phyloP scores from a whole-genome alignment of 2,888 invertebrate species.

The Ectemnius cavifrons region DNA sequence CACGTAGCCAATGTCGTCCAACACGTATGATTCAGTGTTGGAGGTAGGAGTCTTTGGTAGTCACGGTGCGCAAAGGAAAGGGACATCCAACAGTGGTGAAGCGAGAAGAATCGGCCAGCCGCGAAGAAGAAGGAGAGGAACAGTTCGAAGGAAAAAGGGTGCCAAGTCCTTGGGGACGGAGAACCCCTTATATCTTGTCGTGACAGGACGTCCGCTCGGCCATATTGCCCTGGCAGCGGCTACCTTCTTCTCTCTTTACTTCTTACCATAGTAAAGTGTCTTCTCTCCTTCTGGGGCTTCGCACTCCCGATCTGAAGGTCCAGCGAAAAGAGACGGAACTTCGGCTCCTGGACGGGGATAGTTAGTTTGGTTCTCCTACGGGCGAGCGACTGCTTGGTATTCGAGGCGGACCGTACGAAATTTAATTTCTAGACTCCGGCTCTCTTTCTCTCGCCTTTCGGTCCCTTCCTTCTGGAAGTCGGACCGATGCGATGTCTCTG shows the following conservation, averaged over 20 bases:
- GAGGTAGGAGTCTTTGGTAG: slow-evolving; percentile 34
- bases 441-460: too few species aligned
- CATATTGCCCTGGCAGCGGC: slow-evolving; percentile 50
- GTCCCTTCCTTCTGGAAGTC: slow-evolving; percentile 21
- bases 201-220: slow-evolving; percentile 58
- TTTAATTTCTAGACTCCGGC: slow-evolving; percentile 71
- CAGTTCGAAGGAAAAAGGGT: slow-evolving; percentile 47
- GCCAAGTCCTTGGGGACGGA: slow-evolving; percentile 53
- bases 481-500: slow-evolving; percentile 31
- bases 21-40: slow-evolving; percentile 45
- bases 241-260: slow-evolving; percentile 25
- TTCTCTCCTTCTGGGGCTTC: slow-evolving; percentile 26
- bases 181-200: slow-evolving; percentile 62
- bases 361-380: slow-evolving; percentile 57
- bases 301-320: slow-evolving; percentile 11
- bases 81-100: not conserved
- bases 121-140: slow-evolving; percentile 28
- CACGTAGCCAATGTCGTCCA: slow-evolving; percentile 48
- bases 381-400: slow-evolving; percentile 64
- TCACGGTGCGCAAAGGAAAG: slow-evolving; percentile 21
- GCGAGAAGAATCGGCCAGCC: slow-evolving; percentile 4
- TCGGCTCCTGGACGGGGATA: slow-evolving; percentile 17
- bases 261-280: slow-evolving; percentile 31
- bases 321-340: not conserved
- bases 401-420: slow-evolving; percentile 66